Evolutionary conservation across 2,797 vertebrate genomes (phyloP).

Genomic region (Pelochelys cantorii): DNA sequence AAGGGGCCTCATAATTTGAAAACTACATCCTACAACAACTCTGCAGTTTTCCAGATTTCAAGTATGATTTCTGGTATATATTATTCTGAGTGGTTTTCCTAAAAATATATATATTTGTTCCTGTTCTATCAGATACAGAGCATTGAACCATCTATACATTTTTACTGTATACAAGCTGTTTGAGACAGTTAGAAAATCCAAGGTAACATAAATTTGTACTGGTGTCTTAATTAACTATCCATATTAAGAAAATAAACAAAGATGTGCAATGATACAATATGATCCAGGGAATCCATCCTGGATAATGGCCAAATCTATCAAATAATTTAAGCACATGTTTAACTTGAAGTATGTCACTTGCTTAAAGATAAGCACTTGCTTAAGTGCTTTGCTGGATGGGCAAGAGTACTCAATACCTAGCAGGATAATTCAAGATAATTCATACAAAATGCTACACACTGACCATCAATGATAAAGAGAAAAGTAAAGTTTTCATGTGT

Average conservation of each 20-base stretch:
- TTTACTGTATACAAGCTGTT: background rate
- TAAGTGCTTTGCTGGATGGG: background rate
- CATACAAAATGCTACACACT: background rate
- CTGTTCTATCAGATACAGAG: background rate
- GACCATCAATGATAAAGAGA: background rate
- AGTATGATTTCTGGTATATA: background rate
- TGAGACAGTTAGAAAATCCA: background rate
- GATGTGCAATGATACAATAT: background rate
- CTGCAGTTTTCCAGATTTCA: background rate
- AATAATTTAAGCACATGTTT: background rate
- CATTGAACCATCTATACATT: background rate
- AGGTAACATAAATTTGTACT: background rate
- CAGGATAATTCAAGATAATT: background rate
- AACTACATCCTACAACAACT: background rate
- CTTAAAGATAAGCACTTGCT: background rate
- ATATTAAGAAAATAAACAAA: background rate
- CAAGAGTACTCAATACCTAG: background rate
- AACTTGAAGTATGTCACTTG: background rate
- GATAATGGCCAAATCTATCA: background rate
- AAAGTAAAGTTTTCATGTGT: background rate
- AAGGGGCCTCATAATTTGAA: background rate
- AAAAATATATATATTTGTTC: background rate
- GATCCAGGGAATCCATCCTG: background rate
- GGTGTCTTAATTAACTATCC: too few species aligned
- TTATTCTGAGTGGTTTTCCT: background rate